These are phyloP conservation scores for Tursiops truncatus DNA, from an alignment of 2,113 vertebrate genomes.

Conservation along the genomic window DNA sequence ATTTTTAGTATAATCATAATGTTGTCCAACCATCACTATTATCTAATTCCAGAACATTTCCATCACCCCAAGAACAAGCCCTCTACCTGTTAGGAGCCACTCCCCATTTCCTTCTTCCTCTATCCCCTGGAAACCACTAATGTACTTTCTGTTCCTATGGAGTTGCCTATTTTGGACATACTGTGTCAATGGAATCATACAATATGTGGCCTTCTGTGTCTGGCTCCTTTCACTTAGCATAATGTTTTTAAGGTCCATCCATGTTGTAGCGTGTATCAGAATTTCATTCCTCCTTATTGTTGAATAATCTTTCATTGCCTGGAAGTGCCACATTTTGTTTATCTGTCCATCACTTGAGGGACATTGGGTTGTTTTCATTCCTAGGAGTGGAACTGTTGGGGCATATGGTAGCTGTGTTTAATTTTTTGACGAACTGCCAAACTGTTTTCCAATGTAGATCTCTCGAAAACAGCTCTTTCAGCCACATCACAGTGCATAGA, in stretches of 20 bases:
- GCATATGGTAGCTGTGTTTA: neutral
- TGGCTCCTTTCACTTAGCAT: neutral
- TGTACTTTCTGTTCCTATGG: neutral
- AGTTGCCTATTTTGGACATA: neutral
- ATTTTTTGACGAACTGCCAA: neutral
- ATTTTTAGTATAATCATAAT: neutral
- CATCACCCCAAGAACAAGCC: neutral
- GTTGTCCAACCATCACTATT: neutral
- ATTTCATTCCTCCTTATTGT: neutral
- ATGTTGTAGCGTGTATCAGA: rapidly evolving
- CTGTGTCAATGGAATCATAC: neutral
- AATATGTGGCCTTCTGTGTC: neutral
- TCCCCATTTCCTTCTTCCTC: neutral
- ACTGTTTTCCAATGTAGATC: neutral
- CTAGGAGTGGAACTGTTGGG: neutral
- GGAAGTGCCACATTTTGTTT: neutral
- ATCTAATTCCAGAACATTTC: neutral
- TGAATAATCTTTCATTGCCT: neutral
- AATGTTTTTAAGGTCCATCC: neutral
- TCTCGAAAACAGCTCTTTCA: neutral
- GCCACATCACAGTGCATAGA: neutral
- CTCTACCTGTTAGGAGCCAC: neutral
- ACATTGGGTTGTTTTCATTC: neutral
- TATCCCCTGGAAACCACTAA: neutral
- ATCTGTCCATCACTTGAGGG: neutral